Percentiles rank a stretch among this genome's conserved stretches.
Conservation (phyloP, 2,797 vertebrate species). For the Clarias pachynema region DNA sequence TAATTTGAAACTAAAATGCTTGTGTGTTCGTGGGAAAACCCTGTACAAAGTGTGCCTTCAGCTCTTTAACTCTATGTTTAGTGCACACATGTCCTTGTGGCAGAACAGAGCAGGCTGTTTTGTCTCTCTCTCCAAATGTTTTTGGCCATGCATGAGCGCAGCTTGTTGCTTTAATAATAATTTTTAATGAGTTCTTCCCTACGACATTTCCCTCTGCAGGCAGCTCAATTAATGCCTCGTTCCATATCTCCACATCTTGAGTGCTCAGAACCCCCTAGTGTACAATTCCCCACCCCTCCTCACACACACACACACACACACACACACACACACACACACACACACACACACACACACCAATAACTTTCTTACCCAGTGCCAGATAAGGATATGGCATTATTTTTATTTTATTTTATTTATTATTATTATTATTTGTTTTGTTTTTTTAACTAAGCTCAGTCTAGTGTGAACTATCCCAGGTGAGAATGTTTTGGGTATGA, state of each 20-base stretch:
- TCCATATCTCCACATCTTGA: constrained; percentile 63
- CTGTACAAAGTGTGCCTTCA: constrained; percentile 37
- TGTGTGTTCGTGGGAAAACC: constrained; percentile 29
- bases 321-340: constrained; percentile 36
- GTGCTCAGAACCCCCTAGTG: constrained; percentile 53
- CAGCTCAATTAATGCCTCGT: constrained; percentile 65
- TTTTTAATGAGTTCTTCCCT: constrained; percentile 81
- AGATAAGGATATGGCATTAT: constrained; percentile 37
- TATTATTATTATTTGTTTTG: constrained; percentile 40
- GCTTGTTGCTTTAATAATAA: constrained; percentile 81
- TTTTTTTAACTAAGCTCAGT: constrained; percentile 41
- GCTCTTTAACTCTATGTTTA: constrained; percentile 28
- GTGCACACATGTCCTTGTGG: constrained; percentile 37
- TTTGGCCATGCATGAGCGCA: constrained; percentile 69
- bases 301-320: constrained; percentile 38
- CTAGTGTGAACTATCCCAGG: constrained; percentile 46
- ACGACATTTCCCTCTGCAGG: constrained; percentile 66
- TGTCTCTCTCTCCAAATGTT: constrained; percentile 51
- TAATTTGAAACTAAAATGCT: constrained; percentile 12
- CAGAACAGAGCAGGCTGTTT: constrained; percentile 54
- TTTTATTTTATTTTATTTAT: constrained; percentile 44
- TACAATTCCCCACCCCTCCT: constrained; percentile 31
- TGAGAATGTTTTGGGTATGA: constrained; percentile 25
- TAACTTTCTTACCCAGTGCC: not conserved
- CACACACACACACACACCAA: constrained; percentile 12